These are phyloP conservation scores for Sycophila texana DNA, from an alignment of 2,888 invertebrate genomes.

Conservation along the genomic window DNA sequence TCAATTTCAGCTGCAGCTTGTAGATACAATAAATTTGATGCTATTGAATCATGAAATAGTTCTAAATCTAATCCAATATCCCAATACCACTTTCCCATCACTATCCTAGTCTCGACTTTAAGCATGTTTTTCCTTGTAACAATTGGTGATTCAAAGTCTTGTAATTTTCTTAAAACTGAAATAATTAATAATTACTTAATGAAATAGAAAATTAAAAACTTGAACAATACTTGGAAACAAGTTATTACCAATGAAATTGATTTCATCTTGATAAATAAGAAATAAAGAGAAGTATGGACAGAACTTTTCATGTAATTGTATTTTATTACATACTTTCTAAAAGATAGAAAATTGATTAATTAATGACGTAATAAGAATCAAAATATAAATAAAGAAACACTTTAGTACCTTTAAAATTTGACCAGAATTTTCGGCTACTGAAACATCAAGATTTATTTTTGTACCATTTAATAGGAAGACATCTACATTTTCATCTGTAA, in stretches of 20 bases:
- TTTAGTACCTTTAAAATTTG: constrained; percentile 82
- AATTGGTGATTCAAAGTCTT: constrained; percentile 98
- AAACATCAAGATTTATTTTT: constrained; percentile 87
- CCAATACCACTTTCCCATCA: constrained; percentile 95
- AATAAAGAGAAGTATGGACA: constrained; percentile 93
- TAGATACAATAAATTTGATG: constrained; percentile 90
- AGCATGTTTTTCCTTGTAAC: constrained; percentile 87
- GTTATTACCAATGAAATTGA: constrained; percentile 76
- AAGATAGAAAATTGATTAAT: constrained; percentile 59
- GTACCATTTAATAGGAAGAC: constrained; percentile 91
- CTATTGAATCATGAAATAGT: constrained; percentile 87
- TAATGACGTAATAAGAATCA: background rate
- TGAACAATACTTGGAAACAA: constrained; percentile 9
- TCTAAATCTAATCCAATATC: constrained; percentile 89
- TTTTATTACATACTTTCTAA: constrained; percentile 87
- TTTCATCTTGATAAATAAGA: constrained; percentile 86
- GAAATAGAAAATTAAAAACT: constrained; percentile 4
- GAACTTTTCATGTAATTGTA: constrained; percentile 88
- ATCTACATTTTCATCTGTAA: constrained; percentile 85
- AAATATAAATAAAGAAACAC: background rate
- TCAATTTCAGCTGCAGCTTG: constrained; percentile 93
- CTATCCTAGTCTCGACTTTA: constrained; percentile 86
- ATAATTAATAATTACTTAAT: constrained; percentile 66
- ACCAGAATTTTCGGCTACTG: constrained; percentile 90
- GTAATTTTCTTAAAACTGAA: constrained; percentile 89